Evolutionary conservation across 2,888 invertebrate species (phyloP), one percentile per base, ranked within the genome.

Genomic region (Drosophila melanocephala): DNA sequence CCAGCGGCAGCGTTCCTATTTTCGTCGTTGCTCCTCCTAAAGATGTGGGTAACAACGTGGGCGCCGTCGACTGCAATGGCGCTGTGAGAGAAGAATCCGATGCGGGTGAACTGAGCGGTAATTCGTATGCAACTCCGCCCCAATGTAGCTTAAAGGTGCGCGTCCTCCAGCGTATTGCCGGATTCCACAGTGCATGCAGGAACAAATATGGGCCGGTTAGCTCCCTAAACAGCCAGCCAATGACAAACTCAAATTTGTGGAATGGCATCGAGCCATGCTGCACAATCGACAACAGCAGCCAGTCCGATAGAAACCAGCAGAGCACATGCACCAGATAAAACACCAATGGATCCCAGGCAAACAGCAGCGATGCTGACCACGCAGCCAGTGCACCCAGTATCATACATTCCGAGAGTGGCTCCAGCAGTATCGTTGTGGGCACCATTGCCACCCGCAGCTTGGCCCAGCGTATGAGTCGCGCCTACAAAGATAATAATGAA

Each of bases 241-340:
- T 95, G 62, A 99, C 96, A 93, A 98, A 99, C 94, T 99, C 98
- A 93, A 97, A 97, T 95, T 98, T 98, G 89, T 97, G 97, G 94
- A 99, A 99, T 26, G 99, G 97, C 83, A 99, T 95, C 52, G 98
- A 96, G 53, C 98, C 98, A 93, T 98, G 98, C 95, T 97, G 98
- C 87, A 98, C 97, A 81, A 97, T 95, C 79, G 96, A 96, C 87
- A 99, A 95, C 88, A 99, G 95, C 90, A 97, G 94, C 97, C 98
- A 99, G 94, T 99, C 99, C 82, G 97, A 96, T 84, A 99, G 95
- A 93, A 99, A 98, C 99, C 99, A 99, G 92, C 97, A 95, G 64
- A 99, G 95, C 87, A 98, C 95, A 94, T 99, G 99, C 90, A 98
- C 96, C 87, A 99, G 94, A 94, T 98, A 98, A 94, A 99, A 98